Evolutionary conservation across 2,113 vertebrate species (phyloP), one percentile per base, ranked within the genome.

Genomic region (Columbina picui): DNA sequence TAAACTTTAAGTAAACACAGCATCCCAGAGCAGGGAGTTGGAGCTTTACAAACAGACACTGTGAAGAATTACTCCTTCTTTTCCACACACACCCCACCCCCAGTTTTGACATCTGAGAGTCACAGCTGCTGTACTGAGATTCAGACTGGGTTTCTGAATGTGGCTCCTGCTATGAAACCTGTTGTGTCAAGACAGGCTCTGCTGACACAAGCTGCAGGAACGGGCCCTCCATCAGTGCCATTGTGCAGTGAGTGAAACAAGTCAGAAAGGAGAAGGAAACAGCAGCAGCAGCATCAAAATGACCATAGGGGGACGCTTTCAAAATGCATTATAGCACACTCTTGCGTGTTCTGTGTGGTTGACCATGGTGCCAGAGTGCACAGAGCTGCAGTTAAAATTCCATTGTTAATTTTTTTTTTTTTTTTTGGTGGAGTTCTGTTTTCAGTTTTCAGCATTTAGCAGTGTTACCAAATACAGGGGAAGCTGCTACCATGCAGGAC

Each of bases 371-470:
- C 81, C 91, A 70, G 80, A 90, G 34, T 25, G 69, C 71, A 87
- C 38, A 87, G 70, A 63, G 63, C 67, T 90, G 73, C n/a, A 93
- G 64, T 94, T 93, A 89, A 90, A 92, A 96, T 96, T 90, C 84
- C 82, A 55, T 10, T 83, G n/a, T 25, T n/a, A 6, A 39, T 55
- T 85, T 49, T 41, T 70, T 7, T 74, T 38, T 6, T 6, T 6
- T n/a, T 5, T 57, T 84, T 90, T 56, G 53, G 12, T 74, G 41
- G 63, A 75, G 68, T 63, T 90, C 79, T 93, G 80, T 77, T 95
- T 93, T 85, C 78, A 87, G 64, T 94, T 94, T 87, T 74, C 61
- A n/a, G 39, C 38, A 39, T 60, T 39, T 81, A 83, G 53, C 59
- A 55, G 27, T 39, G 55, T 87, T 93, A 71, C 77, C 88, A 93